phyloP scores from a whole-genome alignment of 1,140 invertebrate species.

The Papilio polytes region DNA sequence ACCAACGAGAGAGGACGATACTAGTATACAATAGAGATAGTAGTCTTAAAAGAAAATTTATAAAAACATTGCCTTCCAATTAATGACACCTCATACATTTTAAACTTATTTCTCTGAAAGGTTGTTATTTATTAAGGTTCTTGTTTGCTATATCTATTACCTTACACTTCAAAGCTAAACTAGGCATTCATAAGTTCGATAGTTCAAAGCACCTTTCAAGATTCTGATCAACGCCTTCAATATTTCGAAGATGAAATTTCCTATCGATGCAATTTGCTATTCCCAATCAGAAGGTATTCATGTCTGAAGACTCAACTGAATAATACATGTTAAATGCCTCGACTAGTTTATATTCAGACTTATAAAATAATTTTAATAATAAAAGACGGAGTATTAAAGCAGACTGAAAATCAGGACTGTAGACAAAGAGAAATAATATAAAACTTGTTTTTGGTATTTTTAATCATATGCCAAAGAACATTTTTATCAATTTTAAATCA shows the following conservation, averaged over 20 bases:
- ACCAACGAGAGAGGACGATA: too few relatives aligned
- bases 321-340: constrained; percentile 35
- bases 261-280: constrained; percentile 38
- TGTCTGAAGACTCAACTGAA: constrained; percentile 23
- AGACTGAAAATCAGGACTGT: too few relatives aligned
- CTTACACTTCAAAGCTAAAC: background rate
- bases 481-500: too few relatives aligned
- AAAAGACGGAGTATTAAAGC: too few relatives aligned
- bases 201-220: constrained; percentile 25
- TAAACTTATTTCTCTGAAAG: too few relatives aligned
- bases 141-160: background rate
- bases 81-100: too few relatives aligned
- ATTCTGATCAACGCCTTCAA: constrained; percentile 26
- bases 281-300: constrained; percentile 37
- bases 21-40: too few relatives aligned
- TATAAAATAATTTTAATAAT: background rate
- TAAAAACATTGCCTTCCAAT: too few relatives aligned
- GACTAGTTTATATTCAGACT: background rate
- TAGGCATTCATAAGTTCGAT: constrained; percentile 15
- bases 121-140: background rate
- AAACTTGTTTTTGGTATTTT: too few relatives aligned
- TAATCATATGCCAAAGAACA: too few relatives aligned
- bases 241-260: constrained; percentile 36
- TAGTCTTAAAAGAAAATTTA: too few relatives aligned
- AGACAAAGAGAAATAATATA: too few relatives aligned